These are phyloP conservation scores for Sthenelais limicola DNA, from an alignment of 2,888 invertebrate species.

Conservation along the genomic window DNA sequence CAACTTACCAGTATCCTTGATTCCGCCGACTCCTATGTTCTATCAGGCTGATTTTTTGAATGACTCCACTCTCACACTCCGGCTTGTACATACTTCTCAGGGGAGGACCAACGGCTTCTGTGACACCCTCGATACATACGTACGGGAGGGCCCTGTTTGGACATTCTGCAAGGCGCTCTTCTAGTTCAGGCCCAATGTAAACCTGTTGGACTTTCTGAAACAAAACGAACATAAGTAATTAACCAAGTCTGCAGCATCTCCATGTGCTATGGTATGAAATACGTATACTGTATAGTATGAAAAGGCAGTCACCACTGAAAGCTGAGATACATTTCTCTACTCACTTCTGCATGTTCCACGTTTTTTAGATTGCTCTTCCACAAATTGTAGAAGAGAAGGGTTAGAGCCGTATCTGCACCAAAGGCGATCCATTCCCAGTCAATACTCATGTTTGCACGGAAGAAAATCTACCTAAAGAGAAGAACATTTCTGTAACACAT, in stretches of 20 bases:
- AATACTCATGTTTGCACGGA: too few relatives aligned
- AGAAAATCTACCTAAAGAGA: too few relatives aligned
- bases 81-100: slow-evolving; percentile 42
- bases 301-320: slow-evolving; percentile 15
- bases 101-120: slow-evolving; percentile 34
- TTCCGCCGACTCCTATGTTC: slow-evolving; percentile 50
- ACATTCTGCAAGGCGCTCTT: slow-evolving; percentile 29
- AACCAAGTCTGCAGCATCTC: too few relatives aligned
- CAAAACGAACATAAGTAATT: not conserved
- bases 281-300: too few relatives aligned
- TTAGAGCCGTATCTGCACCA: slow-evolving; percentile 8
- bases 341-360: slow-evolving; percentile 20
- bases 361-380: not conserved
- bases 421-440: slow-evolving; percentile 26
- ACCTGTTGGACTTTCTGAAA: slow-evolving; percentile 26
- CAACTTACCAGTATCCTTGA: slow-evolving; percentile 49
- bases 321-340: slow-evolving; percentile 3
- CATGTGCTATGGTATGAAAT: too few relatives aligned
- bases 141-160: slow-evolving; percentile 43
- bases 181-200: slow-evolving; percentile 40
- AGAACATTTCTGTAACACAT: too few relatives aligned
- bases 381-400: not conserved
- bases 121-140: slow-evolving; percentile 43
- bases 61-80: slow-evolving; percentile 43
- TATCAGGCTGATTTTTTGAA: slow-evolving; percentile 41